Conservation (phyloP, 1,140 invertebrate genomes). For the Pristionchus pacificus region DNA sequence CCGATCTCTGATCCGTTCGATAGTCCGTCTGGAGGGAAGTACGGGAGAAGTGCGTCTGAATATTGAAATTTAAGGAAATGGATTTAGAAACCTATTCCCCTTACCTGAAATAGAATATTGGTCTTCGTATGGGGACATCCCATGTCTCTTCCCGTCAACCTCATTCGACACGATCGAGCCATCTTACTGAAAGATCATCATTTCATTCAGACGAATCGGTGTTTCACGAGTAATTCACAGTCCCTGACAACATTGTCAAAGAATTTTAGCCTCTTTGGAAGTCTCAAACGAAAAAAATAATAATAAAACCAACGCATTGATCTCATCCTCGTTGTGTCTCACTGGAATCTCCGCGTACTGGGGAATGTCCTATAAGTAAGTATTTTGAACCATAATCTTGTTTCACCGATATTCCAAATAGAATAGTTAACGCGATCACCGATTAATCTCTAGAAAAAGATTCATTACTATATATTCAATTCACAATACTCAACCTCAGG, state of each 20-base stretch:
- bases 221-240: too few relatives aligned
- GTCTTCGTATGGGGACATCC: constrained; percentile 76
- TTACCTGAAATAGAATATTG: constrained; percentile 77
- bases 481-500: too few relatives aligned
- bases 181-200: constrained; percentile 60
- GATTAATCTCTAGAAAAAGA: constrained; percentile 17
- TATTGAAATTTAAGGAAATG: neutral
- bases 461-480: constrained; percentile 4
- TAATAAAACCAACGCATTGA: constrained; percentile 65
- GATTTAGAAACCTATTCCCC: neutral
- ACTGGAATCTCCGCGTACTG: constrained; percentile 93
- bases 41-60: constrained; percentile 76
- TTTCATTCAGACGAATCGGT: neutral
- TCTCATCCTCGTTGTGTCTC: constrained; percentile 91
- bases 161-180: constrained; percentile 14
- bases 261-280: too few relatives aligned
- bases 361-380: constrained; percentile 67
- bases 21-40: constrained; percentile 80
- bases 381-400: too few relatives aligned
- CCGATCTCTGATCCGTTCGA: constrained; percentile 88
- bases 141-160: constrained; percentile 38
- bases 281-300: neutral
- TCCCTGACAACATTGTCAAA: too few relatives aligned
- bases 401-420: too few relatives aligned
- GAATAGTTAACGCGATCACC: too few relatives aligned